Conservation (phyloP, 2,113 vertebrate genomes). For the Gymnobelideus leadbeateri region DNA sequence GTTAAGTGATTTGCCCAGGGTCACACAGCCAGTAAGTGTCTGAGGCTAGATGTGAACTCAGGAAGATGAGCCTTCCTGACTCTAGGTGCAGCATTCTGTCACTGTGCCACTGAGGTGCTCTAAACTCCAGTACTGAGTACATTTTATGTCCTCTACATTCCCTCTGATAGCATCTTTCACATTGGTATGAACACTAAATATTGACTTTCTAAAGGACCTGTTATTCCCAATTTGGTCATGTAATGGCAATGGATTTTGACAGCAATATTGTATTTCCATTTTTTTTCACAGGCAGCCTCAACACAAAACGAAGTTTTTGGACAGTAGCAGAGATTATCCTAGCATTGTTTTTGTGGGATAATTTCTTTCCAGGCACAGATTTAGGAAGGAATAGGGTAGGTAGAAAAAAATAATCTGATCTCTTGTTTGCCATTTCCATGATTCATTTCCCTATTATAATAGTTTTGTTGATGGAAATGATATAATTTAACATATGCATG, state of each 20-base stretch:
- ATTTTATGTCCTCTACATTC: not conserved
- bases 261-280: not conserved
- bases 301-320: slow-evolving; percentile 21
- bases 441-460: slow-evolving; percentile 78
- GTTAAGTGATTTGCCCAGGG: not conserved
- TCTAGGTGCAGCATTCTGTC: not conserved
- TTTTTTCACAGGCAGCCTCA: slow-evolving; percentile 57
- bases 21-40: too few relatives aligned
- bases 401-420: slow-evolving; percentile 63
- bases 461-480: slow-evolving; percentile 80
- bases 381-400: slow-evolving; percentile 75
- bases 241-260: slow-evolving; percentile 46
- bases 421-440: slow-evolving; percentile 74
- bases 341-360: slow-evolving; percentile 37
- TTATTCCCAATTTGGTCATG: slow-evolving; percentile 23
- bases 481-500: slow-evolving; percentile 74
- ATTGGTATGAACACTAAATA: not conserved
- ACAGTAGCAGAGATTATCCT: slow-evolving; percentile 50
- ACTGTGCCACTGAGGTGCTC: not conserved
- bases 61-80: not conserved
- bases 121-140: not conserved
- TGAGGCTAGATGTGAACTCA: not conserved
- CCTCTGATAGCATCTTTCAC: not conserved
- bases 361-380: slow-evolving; percentile 70
- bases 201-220: not conserved